phyloP scores from a whole-genome alignment of 1,140 invertebrate genomes.

The Rhyacophila brunnea region DNA sequence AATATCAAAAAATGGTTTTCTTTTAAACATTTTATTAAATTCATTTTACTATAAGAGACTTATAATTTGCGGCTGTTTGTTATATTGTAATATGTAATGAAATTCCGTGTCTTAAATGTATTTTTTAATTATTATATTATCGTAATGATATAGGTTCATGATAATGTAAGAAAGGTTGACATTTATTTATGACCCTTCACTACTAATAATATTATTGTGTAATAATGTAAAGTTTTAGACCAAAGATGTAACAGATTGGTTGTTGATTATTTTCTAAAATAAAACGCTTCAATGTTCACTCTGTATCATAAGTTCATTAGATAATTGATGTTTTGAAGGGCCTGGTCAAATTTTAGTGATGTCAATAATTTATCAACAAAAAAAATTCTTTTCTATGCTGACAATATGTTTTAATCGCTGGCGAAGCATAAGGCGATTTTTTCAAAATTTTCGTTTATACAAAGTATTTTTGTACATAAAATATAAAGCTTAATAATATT shows the following conservation, averaged over 20 bases:
- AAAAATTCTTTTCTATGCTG: too few relatives aligned
- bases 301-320: not conserved
- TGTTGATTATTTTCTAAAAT: not conserved
- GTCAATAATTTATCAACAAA: too few relatives aligned
- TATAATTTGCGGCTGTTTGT: not conserved
- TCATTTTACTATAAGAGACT: not conserved
- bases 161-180: not conserved
- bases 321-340: too few relatives aligned
- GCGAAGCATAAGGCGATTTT: too few relatives aligned
- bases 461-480: too few relatives aligned
- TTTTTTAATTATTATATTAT: slow-evolving; percentile 4
- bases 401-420: too few relatives aligned
- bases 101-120: not conserved
- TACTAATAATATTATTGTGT: not conserved
- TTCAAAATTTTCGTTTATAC: too few relatives aligned
- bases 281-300: not conserved
- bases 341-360: too few relatives aligned
- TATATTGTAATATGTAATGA: not conserved
- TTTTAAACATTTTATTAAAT: not conserved
- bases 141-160: not conserved
- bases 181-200: not conserved
- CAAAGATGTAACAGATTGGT: not conserved
- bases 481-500: too few relatives aligned
- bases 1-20: too few relatives aligned
- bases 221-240: not conserved